Evolutionary conservation across 2,888 invertebrate species (phyloP).

Genomic region (Neoaliturus tenellus): DNA sequence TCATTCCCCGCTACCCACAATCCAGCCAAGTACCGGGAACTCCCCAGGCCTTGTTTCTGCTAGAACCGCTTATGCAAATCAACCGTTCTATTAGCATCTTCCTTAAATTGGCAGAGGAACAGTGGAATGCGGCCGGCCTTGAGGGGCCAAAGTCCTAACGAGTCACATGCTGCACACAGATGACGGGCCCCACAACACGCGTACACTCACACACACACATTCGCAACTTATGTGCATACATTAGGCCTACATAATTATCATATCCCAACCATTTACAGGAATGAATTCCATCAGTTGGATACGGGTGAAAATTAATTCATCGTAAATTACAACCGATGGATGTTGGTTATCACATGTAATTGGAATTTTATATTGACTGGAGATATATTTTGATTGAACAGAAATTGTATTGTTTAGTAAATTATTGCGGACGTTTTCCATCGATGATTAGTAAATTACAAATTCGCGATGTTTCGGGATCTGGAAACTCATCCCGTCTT

Average conservation of each 20-base stretch:
- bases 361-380: too few species aligned
- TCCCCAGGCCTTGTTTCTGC: background rate
- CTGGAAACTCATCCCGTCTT: too few species aligned
- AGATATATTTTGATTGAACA: too few species aligned
- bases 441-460: too few species aligned
- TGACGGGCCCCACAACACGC: background rate
- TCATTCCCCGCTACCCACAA: too few species aligned
- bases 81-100: slow-evolving; percentile 23
- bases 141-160: slow-evolving; percentile 9
- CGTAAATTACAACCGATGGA: background rate
- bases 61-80: background rate
- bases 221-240: background rate
- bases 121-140: slow-evolving; percentile 4
- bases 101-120: background rate
- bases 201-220: background rate
- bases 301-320: background rate
- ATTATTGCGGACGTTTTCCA: too few species aligned
- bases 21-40: too few species aligned
- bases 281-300: background rate
- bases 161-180: too few species aligned
- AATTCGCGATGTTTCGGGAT: too few species aligned
- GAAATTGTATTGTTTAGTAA: too few species aligned
- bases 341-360: background rate
- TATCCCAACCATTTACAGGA: background rate
- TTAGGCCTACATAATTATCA: slow-evolving; percentile 29